These are phyloP conservation scores for Muscina levida DNA, from an alignment of 2,888 invertebrate species.

Conservation along the genomic window DNA sequence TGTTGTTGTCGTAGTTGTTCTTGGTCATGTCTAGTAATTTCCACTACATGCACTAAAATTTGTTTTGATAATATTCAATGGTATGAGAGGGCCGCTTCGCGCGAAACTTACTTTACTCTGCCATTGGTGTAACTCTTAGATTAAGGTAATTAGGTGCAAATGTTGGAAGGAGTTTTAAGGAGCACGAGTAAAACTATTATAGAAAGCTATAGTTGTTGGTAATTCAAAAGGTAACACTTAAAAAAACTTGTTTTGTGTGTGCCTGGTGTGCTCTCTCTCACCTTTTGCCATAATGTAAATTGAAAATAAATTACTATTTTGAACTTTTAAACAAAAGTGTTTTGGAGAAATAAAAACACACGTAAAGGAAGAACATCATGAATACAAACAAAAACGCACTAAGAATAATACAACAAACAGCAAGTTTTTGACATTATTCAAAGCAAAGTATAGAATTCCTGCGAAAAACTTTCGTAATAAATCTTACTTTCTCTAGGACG, in stretches of 20 bases:
- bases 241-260: slow-evolving; percentile 31
- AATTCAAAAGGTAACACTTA: not conserved
- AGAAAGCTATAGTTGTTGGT: not conserved
- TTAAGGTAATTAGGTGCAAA: slow-evolving; percentile 55
- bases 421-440: slow-evolving; percentile 12
- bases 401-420: not conserved
- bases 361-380: not conserved
- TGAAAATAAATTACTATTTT: slow-evolving; percentile 46
- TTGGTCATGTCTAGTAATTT: slow-evolving; percentile 30
- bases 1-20: not conserved
- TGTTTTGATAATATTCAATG: not conserved
- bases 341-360: not conserved
- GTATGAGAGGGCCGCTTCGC: not conserved
- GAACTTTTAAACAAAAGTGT: slow-evolving; percentile 12
- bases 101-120: not conserved
- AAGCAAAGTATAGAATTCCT: not conserved
- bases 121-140: slow-evolving; percentile 30
- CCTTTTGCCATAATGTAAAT: slow-evolving; percentile 38
- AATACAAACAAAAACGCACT: not conserved
- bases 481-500: slow-evolving; percentile 16
- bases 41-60: slow-evolving; percentile 39
- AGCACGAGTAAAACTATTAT: not conserved
- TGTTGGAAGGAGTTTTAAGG: not conserved
- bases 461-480: slow-evolving; percentile 12
- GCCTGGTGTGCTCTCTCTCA: not conserved